Evolutionary conservation across 2,888 invertebrate species (phyloP).

Genomic region (Margaritifera margaritifera): DNA sequence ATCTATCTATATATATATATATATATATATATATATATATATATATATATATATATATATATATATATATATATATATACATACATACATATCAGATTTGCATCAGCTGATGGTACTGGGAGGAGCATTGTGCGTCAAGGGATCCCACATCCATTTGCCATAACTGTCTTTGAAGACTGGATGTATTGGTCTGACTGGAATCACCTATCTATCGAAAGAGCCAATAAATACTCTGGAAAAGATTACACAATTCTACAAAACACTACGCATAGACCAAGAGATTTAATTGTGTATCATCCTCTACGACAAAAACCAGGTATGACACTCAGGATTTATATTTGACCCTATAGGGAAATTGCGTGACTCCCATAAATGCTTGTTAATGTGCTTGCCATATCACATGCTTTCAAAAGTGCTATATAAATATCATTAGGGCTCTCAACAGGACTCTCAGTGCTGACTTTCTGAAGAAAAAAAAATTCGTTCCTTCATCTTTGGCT

Average conservation of each 20-base stretch:
- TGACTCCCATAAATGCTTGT: no score
- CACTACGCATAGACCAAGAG: slow-evolving; percentile 95
- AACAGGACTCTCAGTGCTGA: no score
- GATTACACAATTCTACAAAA: slow-evolving; percentile 85
- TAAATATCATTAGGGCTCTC: no score
- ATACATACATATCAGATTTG: slow-evolving; percentile 67
- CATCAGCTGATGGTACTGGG: slow-evolving; percentile 88
- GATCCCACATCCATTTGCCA: slow-evolving; percentile 90
- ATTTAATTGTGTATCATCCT: slow-evolving; percentile 93
- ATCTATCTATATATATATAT: no score
- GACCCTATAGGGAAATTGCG: no score
- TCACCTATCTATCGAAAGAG: slow-evolving; percentile 90
- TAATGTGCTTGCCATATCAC: no score
- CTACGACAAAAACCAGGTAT: slow-evolving; percentile 81
- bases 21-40: no score
- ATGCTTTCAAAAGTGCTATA: no score
- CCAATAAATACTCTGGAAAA: slow-evolving; percentile 86
- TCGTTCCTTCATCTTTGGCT: no score
- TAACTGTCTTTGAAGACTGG: slow-evolving; percentile 76
- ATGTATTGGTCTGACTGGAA: slow-evolving; percentile 99
- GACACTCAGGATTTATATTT: neutral
- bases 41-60: neutral
- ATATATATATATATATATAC: neutral
- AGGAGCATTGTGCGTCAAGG: slow-evolving; percentile 84
- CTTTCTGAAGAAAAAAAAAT: no score